Evolutionary conservation across 2,113 vertebrate species (phyloP), one percentile per base, ranked within the genome.

Genomic region (Hemicordylus capensis): DNA sequence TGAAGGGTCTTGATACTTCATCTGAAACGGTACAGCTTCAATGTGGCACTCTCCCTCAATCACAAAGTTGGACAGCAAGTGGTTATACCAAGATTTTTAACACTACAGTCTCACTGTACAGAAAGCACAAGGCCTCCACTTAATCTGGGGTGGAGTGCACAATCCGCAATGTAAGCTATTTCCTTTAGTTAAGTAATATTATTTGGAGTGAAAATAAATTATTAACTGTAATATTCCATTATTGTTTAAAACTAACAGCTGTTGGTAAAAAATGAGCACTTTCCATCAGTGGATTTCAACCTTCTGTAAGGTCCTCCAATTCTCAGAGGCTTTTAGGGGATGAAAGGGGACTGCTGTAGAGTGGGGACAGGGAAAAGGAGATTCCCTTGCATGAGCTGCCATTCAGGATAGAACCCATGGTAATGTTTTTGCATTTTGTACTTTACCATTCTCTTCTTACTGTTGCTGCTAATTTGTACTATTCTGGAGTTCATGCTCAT

Each of bases 41-140:
- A 99, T 64, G 97, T 99, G 83, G 96, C 98, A 88, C 96, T 99
- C 80, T 98, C 99, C 67, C 96, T 99, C 81, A 99, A 99, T 93
- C 99, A 98, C 88, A 99, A 99, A 93, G 96, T 99, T 3, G 99
- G 98, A 39, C 99, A 99, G 91, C 98, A 99, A 94, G 98, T 99
- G 83, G 93, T 99, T 89, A 99, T 99, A 90, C 99, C 99, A 0
- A 97, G 97, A 90, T 99, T 97, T 91, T 94, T 99, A 91, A 99
- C 98, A 2, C 93, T 99, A 75, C 95, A 97, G 51, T 98, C 98
- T 26, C 99, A 99, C 94, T 99, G 98, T 87, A 98, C 96, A 0
- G 98, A 99, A 73, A 96, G 93, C 89, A 99, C 98, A 1, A 95
- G 97, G 70, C 96, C 97, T 39, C 98, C 98, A 0, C 94, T 98